Evolutionary conservation across 2,113 vertebrate species (phyloP), one percentile per base, ranked within the genome.

Genomic region (Turnix velox): DNA sequence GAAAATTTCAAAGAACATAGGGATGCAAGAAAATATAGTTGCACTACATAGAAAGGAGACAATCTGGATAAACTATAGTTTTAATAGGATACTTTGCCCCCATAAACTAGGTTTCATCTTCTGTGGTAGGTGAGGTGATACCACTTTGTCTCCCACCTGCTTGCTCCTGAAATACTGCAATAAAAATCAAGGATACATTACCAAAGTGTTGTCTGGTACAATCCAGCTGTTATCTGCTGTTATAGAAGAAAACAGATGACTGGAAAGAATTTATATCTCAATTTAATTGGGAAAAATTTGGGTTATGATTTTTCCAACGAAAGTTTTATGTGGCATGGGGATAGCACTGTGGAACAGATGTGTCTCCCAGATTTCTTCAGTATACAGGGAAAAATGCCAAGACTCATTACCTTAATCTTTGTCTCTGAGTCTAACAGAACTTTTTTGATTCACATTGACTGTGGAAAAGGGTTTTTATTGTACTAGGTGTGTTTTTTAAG

Each of bases 1-100:
- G 33, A 69, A 90, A 91, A 84, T 95, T 72, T 95, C 75, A 96
- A 95, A 91, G 88, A 79, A 90, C 88, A 94, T 95, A 71, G 19
- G 10, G 62, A 33, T 35, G 23, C 40, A 84, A 73, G 67, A 95
- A 93, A 96, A 89, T 67, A 85, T 49, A 8, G 12, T 62, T 82
- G 20, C 14, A 0, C 79, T 78, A 35, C 28, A 33, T 3, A 83
- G 39, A 83, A 11, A 75, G 37, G 30, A 82, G 51, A 49, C 22
- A 89, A 69, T 12, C 24, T 68, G 16, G 18, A 30, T 27, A 43
- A 42, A 43, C 40, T 72, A 43, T 10, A 87, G 43, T 54, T 61
- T 72, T 39, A 72, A 71, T n/a, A 87, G 39, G 25, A 48, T 81
- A 81, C 30, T 42, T 84, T 67, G 19, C n/a, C 78, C 28, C 27